Conservation (phyloP, 53 echinoderm and acorn worm species). For the Mesocentrotus franciscanus region DNA sequence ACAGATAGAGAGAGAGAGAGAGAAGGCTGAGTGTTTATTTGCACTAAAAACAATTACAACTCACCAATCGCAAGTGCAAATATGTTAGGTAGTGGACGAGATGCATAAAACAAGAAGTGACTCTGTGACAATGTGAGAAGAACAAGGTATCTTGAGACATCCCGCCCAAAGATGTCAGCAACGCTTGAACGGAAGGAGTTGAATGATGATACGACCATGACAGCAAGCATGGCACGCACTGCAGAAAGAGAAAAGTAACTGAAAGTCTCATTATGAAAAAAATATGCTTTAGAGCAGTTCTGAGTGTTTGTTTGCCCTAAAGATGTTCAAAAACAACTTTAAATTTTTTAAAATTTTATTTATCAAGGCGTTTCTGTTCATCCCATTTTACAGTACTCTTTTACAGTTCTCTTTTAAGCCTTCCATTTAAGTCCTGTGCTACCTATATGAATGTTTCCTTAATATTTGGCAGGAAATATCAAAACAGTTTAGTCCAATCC, state of each 20-base stretch:
- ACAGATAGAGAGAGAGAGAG: background rate
- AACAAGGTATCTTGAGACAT: slow-evolving; percentile 83
- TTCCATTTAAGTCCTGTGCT: no score
- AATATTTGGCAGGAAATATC: no score
- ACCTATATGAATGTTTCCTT: no score
- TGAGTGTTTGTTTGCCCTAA: no score
- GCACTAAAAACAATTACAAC: background rate
- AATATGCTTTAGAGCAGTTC: no score
- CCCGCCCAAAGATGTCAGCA: slow-evolving; percentile 77
- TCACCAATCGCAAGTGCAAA: slow-evolving; percentile 93
- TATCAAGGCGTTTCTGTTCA: background rate
- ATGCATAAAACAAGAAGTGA: slow-evolving; percentile 93
- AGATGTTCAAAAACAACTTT: no score
- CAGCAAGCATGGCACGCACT: slow-evolving; percentile 85
- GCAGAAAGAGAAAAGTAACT: slow-evolving; percentile 52
- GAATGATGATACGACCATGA: slow-evolving; percentile 80
- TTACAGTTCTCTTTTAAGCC: background rate
- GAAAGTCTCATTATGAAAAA: background rate
- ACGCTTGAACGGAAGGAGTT: slow-evolving; percentile 78
- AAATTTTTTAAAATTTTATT: background rate
- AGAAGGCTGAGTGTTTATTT: background rate
- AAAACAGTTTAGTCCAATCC: no score
- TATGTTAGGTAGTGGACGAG: slow-evolving; percentile 89
- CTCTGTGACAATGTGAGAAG: slow-evolving; percentile 92
- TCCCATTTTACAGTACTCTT: background rate